Percentiles rank a stretch among this genome's conserved stretches.
Evolutionary conservation across 2,113 vertebrate genomes (phyloP).

Genomic region (Corydoras sp.): DNA sequence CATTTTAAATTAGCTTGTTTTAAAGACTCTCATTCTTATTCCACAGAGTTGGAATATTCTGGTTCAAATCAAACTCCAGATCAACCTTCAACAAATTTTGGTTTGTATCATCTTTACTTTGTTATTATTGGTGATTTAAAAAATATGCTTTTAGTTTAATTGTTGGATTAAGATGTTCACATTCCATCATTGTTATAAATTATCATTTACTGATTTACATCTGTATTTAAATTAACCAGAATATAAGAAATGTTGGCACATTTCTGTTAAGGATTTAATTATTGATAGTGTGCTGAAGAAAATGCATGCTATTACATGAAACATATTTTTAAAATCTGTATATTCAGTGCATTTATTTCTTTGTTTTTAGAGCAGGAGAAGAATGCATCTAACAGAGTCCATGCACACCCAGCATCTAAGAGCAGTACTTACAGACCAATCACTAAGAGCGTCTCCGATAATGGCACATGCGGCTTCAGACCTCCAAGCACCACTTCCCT

Average conservation of each 20-base stretch:
- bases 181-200: no score
- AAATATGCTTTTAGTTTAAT: no score
- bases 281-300: no score
- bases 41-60: conserved; percentile 72
- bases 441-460: conserved; percentile 77
- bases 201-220: no score
- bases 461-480: conserved; percentile 65
- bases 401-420: conserved; percentile 76
- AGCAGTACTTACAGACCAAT: conserved; percentile 76
- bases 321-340: no score
- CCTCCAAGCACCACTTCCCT: conserved; percentile 46
- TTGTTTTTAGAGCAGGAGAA: conserved; percentile 59
- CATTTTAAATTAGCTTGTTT: conserved; percentile 2
- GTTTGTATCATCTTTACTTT: conserved; percentile 58
- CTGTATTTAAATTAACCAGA: no score
- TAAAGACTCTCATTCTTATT: conserved; percentile 31
- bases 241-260: no score
- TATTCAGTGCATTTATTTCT: not conserved
- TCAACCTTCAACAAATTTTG: conserved; percentile 67
- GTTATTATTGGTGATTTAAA: not conserved
- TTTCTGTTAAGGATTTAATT: no score
- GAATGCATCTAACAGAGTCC: conserved; percentile 60
- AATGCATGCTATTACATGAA: no score
- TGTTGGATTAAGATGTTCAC: no score
- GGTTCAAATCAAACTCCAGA: conserved; percentile 67